Conservation (phyloP, 2,888 invertebrate genomes). For the Drosophila imparisetae region DNA sequence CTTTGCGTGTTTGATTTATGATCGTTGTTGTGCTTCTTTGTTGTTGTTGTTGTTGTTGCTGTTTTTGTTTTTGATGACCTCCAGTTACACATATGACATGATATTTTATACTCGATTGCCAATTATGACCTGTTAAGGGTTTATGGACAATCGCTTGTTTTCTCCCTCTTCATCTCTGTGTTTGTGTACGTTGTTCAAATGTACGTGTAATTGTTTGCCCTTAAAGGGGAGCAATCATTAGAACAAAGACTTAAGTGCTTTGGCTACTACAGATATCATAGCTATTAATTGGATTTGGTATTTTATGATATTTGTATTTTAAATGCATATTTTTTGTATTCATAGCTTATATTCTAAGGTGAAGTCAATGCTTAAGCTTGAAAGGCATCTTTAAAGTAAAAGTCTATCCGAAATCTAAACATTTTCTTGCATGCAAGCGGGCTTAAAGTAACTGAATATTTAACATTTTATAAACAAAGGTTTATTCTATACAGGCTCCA, state of each 20-base stretch:
- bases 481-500: background rate
- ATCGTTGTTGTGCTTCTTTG: slow-evolving; percentile 35
- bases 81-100: slow-evolving; percentile 56
- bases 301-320: slow-evolving; percentile 8
- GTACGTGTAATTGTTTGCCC: slow-evolving; percentile 49
- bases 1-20: slow-evolving; percentile 66
- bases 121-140: slow-evolving; percentile 75
- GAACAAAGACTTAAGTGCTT: slow-evolving; percentile 43
- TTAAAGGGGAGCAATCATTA: slow-evolving; percentile 42
- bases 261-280: slow-evolving; percentile 14
- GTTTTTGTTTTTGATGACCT: slow-evolving; percentile 46
- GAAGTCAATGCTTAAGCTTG: background rate
- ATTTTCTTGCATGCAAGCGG: background rate
- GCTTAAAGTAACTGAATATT: background rate
- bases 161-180: background rate
- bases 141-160: slow-evolving; percentile 43
- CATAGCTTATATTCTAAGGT: background rate
- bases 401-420: background rate
- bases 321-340: background rate
- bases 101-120: slow-evolving; percentile 72
- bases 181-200: slow-evolving; percentile 2
- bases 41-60: slow-evolving; percentile 12
- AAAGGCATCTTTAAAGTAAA: background rate
- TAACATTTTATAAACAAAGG: background rate
- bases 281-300: slow-evolving; percentile 38